Base-by-base conservation (phyloP, 2,888 invertebrate genomes). In the Drosophila greeni region DNA sequence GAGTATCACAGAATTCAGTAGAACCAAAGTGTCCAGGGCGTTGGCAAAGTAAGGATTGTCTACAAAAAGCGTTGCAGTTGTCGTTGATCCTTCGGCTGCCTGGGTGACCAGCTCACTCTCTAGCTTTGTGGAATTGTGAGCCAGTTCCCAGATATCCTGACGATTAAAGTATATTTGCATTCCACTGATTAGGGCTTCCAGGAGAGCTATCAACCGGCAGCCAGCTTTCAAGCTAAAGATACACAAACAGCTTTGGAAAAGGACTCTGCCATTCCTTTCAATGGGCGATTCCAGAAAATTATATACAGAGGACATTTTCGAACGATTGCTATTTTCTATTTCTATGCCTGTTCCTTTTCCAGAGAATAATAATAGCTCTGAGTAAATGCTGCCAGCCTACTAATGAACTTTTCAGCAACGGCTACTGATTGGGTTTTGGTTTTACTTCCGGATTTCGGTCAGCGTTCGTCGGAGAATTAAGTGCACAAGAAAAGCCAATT, bases 401-500 rank as follows among this genome's bases (percentile, higher is more conserved):
- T 56, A 56, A 65, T 52, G 65, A 62, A 52, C 52, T 34, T 62
- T 62, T 43, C 18, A 20, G 51, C 29, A 36, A 7, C 11, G 23
- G 65, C 52, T 42, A 54, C 61, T 79, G 76, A 79, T 79, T 78
- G 65, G 66, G 69, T 74, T 73, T 76, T 66, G 71, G 70, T 53
- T 52, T 69, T 61, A 69, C 77, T 82, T 69, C 64, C 76, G 72
- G 72, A 65, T 58, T 31, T 45, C 36, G 23, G 42, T 42, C 42
- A 24, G 7, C 26, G 24, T 42, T 64, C 52, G 43, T 45, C 29
- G 29, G 29, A 20, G 67, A 76, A 81, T 83, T 69, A 77, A 84
- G 85, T 78, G 82, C 74, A 81, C 72, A 74, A 75, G 75, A 72
- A 84, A 81, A 81, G 75, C 74, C 83, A 82, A 83, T 82, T 82